Percentiles rank a stretch among this genome's conserved stretches.
phyloP scores from a whole-genome alignment of 2,113 vertebrate genomes.

The Mirounga angustirostris region DNA sequence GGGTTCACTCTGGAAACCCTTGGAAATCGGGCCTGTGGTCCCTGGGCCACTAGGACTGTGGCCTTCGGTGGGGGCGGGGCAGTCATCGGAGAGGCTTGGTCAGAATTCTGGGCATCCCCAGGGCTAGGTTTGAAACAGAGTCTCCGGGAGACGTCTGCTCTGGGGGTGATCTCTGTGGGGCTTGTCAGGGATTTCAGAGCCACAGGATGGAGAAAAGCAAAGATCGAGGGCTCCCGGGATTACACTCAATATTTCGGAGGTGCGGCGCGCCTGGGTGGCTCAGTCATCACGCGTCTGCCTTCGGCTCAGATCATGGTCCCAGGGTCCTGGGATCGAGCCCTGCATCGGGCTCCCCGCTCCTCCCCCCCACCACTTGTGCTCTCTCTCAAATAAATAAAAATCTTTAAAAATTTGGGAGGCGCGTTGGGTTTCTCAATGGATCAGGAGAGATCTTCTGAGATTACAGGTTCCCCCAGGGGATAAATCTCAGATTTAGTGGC shows the following conservation, averaged over 20 bases:
- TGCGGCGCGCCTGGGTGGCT: not conserved
- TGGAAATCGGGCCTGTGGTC: not conserved
- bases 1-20: not conserved
- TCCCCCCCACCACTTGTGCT: not conserved
- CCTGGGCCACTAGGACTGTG: rapidly evolving
- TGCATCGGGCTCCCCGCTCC: not conserved
- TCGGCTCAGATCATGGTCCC: not conserved
- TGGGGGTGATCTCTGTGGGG: not conserved
- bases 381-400: not conserved
- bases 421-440: not conserved
- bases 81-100: not conserved
- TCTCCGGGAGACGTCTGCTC: not conserved
- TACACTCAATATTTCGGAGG: not conserved
- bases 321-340: not conserved
- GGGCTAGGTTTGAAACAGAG: not conserved
- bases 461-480: not conserved
- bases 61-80: not conserved
- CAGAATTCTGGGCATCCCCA: not conserved
- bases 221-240: not conserved
- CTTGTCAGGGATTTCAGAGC: not conserved
- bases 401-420: not conserved
- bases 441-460: not conserved
- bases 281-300: not conserved
- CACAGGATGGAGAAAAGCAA: not conserved
- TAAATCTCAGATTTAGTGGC: not conserved